Conservation (phyloP, 2,888 invertebrate species). For the Sturmia bella region DNA sequence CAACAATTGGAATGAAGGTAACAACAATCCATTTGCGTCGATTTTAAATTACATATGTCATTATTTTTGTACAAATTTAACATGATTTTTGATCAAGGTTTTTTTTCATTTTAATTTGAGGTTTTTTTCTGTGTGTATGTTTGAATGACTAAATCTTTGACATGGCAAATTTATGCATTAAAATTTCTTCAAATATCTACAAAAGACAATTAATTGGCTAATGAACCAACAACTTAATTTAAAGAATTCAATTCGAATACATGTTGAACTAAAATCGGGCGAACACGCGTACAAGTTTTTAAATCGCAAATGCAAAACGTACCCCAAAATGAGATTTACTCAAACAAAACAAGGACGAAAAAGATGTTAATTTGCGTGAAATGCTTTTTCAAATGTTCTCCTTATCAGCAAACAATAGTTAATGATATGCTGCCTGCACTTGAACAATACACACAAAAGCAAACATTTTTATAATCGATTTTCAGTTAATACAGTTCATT, state of each 20-base stretch:
- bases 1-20: too few species aligned
- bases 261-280: slow-evolving; percentile 21
- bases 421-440: slow-evolving; percentile 51
- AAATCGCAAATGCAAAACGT: neutral
- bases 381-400: slow-evolving; percentile 5
- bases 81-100: too few species aligned
- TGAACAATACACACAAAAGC: slow-evolving; percentile 11
- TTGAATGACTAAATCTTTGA: too few species aligned
- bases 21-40: too few species aligned
- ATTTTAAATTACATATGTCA: too few species aligned
- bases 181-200: too few species aligned
- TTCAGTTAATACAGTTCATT: neutral
- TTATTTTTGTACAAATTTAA: too few species aligned
- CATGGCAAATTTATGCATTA: too few species aligned
- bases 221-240: slow-evolving; percentile 60
- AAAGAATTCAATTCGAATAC: slow-evolving; percentile 35
- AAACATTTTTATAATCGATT: slow-evolving; percentile 30
- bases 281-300: slow-evolving; percentile 23
- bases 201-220: slow-evolving; percentile 57
- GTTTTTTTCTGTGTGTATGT: too few species aligned
- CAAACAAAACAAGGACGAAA: slow-evolving; percentile 8
- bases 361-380: slow-evolving; percentile 51
- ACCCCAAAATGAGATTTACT: slow-evolving; percentile 25
- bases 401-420: slow-evolving; percentile 32
- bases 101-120: too few species aligned